These are phyloP conservation scores for Zygogramma bicolorata DNA, from an alignment of 2,888 invertebrate genomes.

Conservation along the genomic window DNA sequence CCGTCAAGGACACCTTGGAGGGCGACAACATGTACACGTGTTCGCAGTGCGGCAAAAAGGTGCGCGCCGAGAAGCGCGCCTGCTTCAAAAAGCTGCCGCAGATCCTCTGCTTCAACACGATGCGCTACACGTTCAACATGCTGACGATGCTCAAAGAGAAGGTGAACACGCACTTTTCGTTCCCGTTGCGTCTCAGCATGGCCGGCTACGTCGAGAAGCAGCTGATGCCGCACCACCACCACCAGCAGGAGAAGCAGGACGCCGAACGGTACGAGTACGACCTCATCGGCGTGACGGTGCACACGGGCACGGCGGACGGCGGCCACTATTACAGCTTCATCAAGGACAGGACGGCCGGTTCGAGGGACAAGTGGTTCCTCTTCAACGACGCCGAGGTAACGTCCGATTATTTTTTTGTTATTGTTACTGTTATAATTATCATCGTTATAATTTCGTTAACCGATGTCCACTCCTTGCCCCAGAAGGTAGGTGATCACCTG, in stretches of 20 bases:
- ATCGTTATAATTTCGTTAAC: no score
- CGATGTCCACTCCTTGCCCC: no score
- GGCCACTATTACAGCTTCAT: slow-evolving; percentile 98
- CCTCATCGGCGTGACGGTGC: slow-evolving; percentile 87
- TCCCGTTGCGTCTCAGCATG: slow-evolving; percentile 94
- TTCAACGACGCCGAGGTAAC: neutral
- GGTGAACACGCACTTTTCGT: slow-evolving; percentile 97
- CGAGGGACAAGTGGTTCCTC: slow-evolving; percentile 85
- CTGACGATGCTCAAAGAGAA: slow-evolving; percentile 97
- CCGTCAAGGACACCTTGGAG: slow-evolving; percentile 95
- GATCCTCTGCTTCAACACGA: slow-evolving; percentile 95
- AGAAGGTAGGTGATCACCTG: no score
- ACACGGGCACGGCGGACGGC: slow-evolving; percentile 98
- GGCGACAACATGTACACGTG: slow-evolving; percentile 99
- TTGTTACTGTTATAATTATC: no score
- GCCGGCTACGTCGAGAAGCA: slow-evolving; percentile 94
- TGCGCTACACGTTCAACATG: slow-evolving; percentile 98
- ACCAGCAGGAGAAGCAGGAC: slow-evolving; percentile 78
- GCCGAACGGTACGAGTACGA: slow-evolving; percentile 78
- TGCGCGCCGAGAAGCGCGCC: slow-evolving; percentile 91
- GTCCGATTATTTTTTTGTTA: no score
- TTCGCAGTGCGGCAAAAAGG: slow-evolving; percentile 94
- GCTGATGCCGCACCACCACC: slow-evolving; percentile 90
- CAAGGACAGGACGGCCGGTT: slow-evolving; percentile 81
- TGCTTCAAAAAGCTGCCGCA: slow-evolving; percentile 90